phyloP scores from a whole-genome alignment of 2,888 invertebrate genomes.

The Lochmaea crataegi region DNA sequence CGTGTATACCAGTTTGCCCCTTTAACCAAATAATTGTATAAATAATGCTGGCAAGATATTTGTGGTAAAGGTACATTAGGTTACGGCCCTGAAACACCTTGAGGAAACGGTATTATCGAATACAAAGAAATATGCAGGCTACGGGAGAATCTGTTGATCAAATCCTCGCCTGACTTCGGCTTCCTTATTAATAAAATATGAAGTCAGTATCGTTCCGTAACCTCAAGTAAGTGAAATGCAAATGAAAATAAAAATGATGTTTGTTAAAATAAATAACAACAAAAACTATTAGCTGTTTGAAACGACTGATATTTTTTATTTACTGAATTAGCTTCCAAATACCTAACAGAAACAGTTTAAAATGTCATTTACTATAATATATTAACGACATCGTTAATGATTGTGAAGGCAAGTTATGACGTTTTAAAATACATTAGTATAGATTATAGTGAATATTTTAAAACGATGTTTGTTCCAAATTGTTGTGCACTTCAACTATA shows the following conservation, averaged over 20 bases:
- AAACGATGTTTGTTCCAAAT: too few species aligned
- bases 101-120: slow-evolving; percentile 1
- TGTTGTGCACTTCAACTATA: too few species aligned
- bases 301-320: not conserved
- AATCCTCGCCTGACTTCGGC: not conserved
- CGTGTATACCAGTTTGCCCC: too few species aligned
- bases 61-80: not conserved
- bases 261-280: not conserved
- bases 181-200: not conserved
- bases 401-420: too few species aligned
- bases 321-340: not conserved
- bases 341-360: not conserved
- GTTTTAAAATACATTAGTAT: too few species aligned
- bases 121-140: not conserved
- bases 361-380: too few species aligned
- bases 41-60: too few species aligned
- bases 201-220: not conserved
- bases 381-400: too few species aligned
- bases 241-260: not conserved
- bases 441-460: too few species aligned
- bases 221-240: not conserved
- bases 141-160: not conserved
- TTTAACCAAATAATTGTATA: too few species aligned
- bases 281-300: not conserved
- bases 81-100: slow-evolving; percentile 18